phyloP scores from a whole-genome alignment of 2,797 vertebrate genomes.

The Cyclopterus lumpus region DNA sequence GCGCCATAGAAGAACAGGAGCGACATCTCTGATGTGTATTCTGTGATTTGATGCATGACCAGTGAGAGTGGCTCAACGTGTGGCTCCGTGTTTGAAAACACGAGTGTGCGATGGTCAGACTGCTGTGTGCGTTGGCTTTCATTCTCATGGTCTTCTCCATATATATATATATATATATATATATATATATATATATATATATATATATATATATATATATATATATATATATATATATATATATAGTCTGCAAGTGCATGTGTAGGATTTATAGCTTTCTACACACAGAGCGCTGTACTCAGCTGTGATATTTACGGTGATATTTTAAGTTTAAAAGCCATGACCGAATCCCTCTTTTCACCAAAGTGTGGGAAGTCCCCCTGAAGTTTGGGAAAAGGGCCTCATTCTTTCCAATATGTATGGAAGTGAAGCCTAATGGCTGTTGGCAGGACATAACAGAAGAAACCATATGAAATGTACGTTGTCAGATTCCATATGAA shows the following conservation, averaged over 20 bases:
- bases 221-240: too few relatives aligned
- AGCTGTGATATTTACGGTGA: slow-evolving; percentile 47
- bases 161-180: too few relatives aligned
- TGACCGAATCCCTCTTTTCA: slow-evolving; percentile 41
- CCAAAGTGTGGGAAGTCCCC: slow-evolving; percentile 51
- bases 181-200: too few relatives aligned
- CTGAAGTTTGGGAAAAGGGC: slow-evolving; percentile 63
- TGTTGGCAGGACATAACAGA: slow-evolving; percentile 64
- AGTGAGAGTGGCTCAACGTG: slow-evolving; percentile 17
- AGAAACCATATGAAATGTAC: slow-evolving; percentile 47
- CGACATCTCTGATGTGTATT: slow-evolving; percentile 8
- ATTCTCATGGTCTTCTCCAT: slow-evolving; percentile 41
- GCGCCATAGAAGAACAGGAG: neutral
- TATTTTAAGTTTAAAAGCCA: slow-evolving; percentile 55
- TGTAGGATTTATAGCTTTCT: slow-evolving; percentile 50
- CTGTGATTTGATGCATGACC: neutral
- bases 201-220: too few relatives aligned
- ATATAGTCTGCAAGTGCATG: too few relatives aligned
- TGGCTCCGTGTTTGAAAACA: slow-evolving; percentile 23
- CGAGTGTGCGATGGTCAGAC: slow-evolving; percentile 21
- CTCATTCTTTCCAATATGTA: slow-evolving; percentile 29
- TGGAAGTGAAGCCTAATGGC: slow-evolving; percentile 40
- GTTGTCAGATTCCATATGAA: slow-evolving; percentile 57
- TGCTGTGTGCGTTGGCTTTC: slow-evolving; percentile 28
- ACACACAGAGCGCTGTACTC: slow-evolving; percentile 8